phyloP scores from a whole-genome alignment of 1,140 invertebrate genomes.

The Drosophila nasuta region DNA sequence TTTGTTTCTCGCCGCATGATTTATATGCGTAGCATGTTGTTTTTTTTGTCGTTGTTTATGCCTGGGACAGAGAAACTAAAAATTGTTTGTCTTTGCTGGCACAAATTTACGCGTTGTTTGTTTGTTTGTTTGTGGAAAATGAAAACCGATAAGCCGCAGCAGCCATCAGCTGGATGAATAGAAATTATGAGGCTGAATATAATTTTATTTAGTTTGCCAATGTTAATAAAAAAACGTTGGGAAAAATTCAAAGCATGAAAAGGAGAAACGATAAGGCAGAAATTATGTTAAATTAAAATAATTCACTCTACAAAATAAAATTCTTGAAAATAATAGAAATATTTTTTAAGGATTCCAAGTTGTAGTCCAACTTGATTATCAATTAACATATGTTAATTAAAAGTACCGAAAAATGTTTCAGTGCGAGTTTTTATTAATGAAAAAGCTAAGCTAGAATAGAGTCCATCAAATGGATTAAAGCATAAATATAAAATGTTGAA shows the following conservation, averaged over 20 bases:
- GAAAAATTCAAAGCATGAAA: not conserved
- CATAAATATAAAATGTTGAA: too few relatives aligned
- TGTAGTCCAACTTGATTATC: too few relatives aligned
- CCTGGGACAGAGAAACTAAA: conserved; percentile 41
- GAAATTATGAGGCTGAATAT: conserved; percentile 6
- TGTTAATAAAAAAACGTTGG: not conserved
- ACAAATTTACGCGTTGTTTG: conserved; percentile 55
- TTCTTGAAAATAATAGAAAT: too few relatives aligned
- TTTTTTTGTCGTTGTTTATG: conserved; percentile 3
- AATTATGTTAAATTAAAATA: too few relatives aligned
- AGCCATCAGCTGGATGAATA: conserved; percentile 7
- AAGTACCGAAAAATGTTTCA: too few relatives aligned
- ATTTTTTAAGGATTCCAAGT: too few relatives aligned
- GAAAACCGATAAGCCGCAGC: conserved; percentile 37
- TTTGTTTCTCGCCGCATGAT: conserved; percentile 57
- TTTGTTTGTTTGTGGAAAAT: conserved; percentile 65
- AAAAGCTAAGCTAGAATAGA: too few relatives aligned
- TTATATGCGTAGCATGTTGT: conserved; percentile 50
- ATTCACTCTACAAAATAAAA: too few relatives aligned
- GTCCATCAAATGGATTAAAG: too few relatives aligned
- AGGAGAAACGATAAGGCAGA: not conserved
- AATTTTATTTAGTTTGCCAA: conserved; percentile 12
- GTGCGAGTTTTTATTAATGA: too few relatives aligned
- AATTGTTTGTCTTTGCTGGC: conserved; percentile 55
- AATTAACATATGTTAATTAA: too few relatives aligned